These are phyloP conservation scores for Pomatostomus ruficeps DNA, from an alignment of 2,113 vertebrate genomes.

Conservation along the genomic window DNA sequence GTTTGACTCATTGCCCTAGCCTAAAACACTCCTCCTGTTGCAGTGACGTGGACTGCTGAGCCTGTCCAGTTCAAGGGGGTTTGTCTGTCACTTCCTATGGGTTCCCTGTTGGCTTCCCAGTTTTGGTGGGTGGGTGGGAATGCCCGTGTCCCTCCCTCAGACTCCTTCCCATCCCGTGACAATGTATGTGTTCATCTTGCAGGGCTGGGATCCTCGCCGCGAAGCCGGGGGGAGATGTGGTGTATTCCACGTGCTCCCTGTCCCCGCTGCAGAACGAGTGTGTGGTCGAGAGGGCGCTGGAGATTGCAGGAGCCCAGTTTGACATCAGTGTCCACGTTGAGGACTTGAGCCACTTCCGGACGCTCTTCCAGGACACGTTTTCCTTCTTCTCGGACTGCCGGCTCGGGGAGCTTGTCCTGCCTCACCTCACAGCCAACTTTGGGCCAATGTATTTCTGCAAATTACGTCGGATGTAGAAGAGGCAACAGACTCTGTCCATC, in stretches of 20 bases:
- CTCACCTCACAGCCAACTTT: constrained; percentile 90
- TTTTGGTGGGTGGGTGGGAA: background rate
- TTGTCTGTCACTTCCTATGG: background rate
- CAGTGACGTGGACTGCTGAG: background rate
- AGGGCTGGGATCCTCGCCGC: constrained; percentile 85
- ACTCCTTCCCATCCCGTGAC: accelerated
- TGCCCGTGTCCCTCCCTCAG: background rate
- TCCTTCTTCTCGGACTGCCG: constrained; percentile 77
- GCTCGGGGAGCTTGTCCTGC: constrained; percentile 88
- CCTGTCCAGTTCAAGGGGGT: background rate
- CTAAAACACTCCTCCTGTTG: background rate
- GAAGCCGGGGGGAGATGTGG: constrained; percentile 77
- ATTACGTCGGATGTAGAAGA: constrained; percentile 71
- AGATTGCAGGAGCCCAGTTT: constrained; percentile 74
- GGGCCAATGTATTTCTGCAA: constrained; percentile 95
- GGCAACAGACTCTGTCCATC: background rate
- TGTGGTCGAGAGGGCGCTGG: constrained; percentile 81
- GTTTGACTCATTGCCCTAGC: background rate
- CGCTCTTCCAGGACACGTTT: constrained; percentile 81
- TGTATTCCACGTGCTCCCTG: constrained; percentile 93
- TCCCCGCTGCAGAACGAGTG: constrained; percentile 87
- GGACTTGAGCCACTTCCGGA: constrained; percentile 75
- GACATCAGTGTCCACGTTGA: constrained; percentile 70
- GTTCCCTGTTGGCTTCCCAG: accelerated
- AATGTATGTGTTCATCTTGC: background rate